Base-by-base conservation (phyloP, 2,888 invertebrate genomes). In the Chamaedrilus cognettii region DNA sequence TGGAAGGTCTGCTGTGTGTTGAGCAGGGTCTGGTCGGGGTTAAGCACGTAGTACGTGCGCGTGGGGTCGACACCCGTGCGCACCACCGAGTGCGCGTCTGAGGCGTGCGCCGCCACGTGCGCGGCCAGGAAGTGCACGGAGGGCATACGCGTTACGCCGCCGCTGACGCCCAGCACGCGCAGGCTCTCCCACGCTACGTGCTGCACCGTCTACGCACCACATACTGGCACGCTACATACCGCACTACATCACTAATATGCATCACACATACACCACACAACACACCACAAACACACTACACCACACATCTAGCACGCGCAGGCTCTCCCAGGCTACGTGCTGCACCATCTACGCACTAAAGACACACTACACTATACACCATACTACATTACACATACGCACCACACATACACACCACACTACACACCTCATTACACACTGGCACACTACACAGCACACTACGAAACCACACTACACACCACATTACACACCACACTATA, bases 121-220 rank as follows among this genome's bases (percentile, higher is more conserved):
- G 77, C 76, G 32, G 75, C 68, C 49, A 86, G 76, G 69, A 84
- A 78, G 63, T 82, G 78, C 23, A 86, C 70, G 28, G 91, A 92
- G 49, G 92, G 91, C 80, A 92, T 87, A 66, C 94, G 85, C 0
- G 89, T 88, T 0, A 91, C 89, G 26, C 5, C 15, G 0, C 91
- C 89, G 58, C 91, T 89, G n/a, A 86, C 83, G 68, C 85, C 84
- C 15, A 93, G 77, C 19, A 89, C 84, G 0, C 89, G 87, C 65
- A 92, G 84, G 70, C 88, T 88, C 84, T 94, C 93, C 89, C 92
- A 93, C 0, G 93, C 92, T 67, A 93, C 87, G 64, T 87, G 86
- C 83, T 93, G 92, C 19, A 93, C 81, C 75, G 86, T 85, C 91
- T 91, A 60, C 65, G 42, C 3, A 60, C n/a, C n/a, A n/a, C n/a